Evolutionary conservation across 2,888 invertebrate genomes (phyloP), one percentile per base, ranked within the genome.

Genomic region (Cyclophora punctaria): DNA sequence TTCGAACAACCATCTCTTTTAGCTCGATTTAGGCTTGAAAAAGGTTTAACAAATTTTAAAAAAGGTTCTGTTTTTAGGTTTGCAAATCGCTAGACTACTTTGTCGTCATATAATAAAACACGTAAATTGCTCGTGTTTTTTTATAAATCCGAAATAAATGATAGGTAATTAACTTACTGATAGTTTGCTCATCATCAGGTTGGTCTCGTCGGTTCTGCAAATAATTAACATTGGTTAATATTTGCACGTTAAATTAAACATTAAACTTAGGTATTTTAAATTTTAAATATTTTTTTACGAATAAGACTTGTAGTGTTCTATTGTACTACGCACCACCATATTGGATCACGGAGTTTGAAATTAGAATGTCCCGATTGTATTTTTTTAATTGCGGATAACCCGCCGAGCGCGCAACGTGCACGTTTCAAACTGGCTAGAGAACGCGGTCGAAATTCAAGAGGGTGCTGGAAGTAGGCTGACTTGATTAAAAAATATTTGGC

Each of bases 161-260:
- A 4, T 44, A 44, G 44, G 44, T 43, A 20, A 20, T 37, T 57
- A 37, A 86, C 88, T 88, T 63, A 89, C 90, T 89, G 51, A 85
- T 77, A 47, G 89, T 83, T 67, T 89, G 89, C 63, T 89, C 89
- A 56, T 89, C 88, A 57, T 89, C 89, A 45, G 83, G 73, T 67
- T 81, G 81, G 50, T 67, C 78, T 48, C 62, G 63, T 56, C 71
- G 65, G 44, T 71, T 78, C 79, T 85, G 82, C 52, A 80, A 77
- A 60, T 51, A 64, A 43, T 43, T 4, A 43, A 43, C 43, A 43
- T n/a, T 43, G n/a, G 4, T 34, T 4, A 20, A 34, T 44, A 20
- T 20, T 34, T 44, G 20, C 34, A 41, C 7, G 34, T 6, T 51
- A 52, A 48, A 48, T 47, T 41, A 51, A 56, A 46, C 6, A 48